Conservation (phyloP, 2,797 vertebrate genomes). For the Lerista edwardsae region DNA sequence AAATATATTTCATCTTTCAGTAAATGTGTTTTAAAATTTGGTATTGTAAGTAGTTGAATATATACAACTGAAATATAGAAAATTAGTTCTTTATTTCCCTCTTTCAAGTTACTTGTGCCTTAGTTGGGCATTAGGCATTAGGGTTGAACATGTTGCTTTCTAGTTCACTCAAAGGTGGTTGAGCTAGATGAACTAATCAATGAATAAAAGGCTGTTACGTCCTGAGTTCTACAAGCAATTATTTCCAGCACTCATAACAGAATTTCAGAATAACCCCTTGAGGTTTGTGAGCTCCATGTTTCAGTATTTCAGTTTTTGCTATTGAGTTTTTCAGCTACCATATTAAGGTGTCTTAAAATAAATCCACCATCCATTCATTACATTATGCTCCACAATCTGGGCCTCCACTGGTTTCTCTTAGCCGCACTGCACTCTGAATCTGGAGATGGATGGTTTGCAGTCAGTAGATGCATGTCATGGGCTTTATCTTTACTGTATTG, state of each 20-base stretch:
- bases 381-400: background rate
- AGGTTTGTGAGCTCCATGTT: background rate
- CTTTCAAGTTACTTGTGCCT: slow-evolving; percentile 39
- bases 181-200: slow-evolving; percentile 28
- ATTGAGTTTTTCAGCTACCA: background rate
- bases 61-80: background rate
- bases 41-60: background rate
- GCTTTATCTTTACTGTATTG: slow-evolving; percentile 52
- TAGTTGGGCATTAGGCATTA: background rate
- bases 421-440: background rate
- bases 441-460: slow-evolving; percentile 15
- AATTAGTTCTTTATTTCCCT: slow-evolving; percentile 3
- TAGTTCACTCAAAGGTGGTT: slow-evolving; percentile 16
- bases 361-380: background rate
- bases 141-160: slow-evolving; percentile 3
- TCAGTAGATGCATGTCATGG: background rate
- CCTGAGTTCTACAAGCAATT: slow-evolving; percentile 22
- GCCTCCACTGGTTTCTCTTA: background rate
- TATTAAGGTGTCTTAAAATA: slow-evolving; percentile 18
- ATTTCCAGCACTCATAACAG: slow-evolving; percentile 2
- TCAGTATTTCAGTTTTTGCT: slow-evolving; percentile 15
- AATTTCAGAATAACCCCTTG: slow-evolving; percentile 19
- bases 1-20: slow-evolving; percentile 9
- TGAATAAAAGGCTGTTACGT: slow-evolving; percentile 28
- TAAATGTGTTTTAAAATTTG: background rate